Evolutionary conservation across 1,140 invertebrate species (phyloP), one percentile per base, ranked within the genome.

Genomic region (Listronotus bonariensis): DNA sequence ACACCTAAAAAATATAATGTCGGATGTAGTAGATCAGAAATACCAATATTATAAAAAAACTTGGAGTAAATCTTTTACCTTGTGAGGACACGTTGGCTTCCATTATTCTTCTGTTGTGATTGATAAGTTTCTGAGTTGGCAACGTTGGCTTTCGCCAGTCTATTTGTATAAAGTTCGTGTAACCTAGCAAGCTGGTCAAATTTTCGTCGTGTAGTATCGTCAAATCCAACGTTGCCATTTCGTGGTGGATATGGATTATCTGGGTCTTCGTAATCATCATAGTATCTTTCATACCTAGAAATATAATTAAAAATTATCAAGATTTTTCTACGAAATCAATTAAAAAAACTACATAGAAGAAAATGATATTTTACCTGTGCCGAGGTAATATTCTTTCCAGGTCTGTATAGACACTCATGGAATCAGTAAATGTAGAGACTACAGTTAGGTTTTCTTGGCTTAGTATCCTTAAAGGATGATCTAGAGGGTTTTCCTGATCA

Each of bases 371-470:
- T 9, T 48, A 63, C 60, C 69, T 70, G 55, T 77, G 74, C 45
- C 75, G 66, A 10, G 81, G 80, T 56, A 82, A 75, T 32, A 77
- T 81, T 60, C 87, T 80, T 68, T 90, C 88, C 42, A 88, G 83
- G 79, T 90, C 89, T 66, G 88, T 92, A 76, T 86, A 87, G 68
- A 89, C 83, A 5, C 89, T 92, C 82, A 89, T 85, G 11, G 88
- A 92, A 82, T 90, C 91, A 68, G 89, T 90, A 71, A 93, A 93
- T 11, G 91, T 92, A 15, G 92, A 95, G 8, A 94, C 90, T 20
- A 93, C 88, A 9, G 92, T 94, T 59, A 95, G 81, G 79, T 94
- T 95, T 80, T 94, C 92, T 78, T 95, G 90, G 75, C 92, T 95
- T 10, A 95, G 82, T 72, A 93, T 90, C 69, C 91, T 85, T 17